Percentiles rank a stretch among this genome's conserved stretches.
Conservation (phyloP, 2,797 vertebrate species). For the Cichlasoma orientale region DNA sequence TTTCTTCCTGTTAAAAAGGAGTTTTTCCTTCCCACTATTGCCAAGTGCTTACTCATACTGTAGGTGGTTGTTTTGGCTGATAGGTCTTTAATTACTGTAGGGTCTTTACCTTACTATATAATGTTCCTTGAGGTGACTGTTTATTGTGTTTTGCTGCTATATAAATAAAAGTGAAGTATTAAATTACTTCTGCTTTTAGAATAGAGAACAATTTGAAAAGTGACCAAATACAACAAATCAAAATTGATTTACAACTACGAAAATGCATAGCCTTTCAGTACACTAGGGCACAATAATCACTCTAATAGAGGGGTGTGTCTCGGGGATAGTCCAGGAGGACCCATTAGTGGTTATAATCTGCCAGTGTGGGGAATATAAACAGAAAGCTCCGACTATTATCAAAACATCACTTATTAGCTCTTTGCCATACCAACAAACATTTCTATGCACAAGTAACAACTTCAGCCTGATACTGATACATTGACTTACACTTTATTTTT, state of each 20-base stretch:
- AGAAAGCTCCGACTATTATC: constrained; percentile 19
- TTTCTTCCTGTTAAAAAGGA: too few species aligned
- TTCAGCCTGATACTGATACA: background rate
- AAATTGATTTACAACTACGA: constrained; percentile 23
- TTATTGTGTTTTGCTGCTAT: too few species aligned
- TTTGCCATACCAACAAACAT: background rate
- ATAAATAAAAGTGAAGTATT: too few species aligned
- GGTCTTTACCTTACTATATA: too few species aligned
- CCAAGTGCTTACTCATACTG: too few species aligned
- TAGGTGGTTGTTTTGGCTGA: too few species aligned
- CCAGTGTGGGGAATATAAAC: constrained; percentile 30
- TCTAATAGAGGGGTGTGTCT: constrained; percentile 31
- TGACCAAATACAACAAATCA: constrained; percentile 25
- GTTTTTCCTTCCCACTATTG: too few species aligned
- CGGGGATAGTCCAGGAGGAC: constrained; percentile 23
- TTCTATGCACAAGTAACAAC: background rate
- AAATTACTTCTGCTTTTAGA: background rate
- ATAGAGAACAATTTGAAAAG: background rate
- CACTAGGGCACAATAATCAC: constrained; percentile 30
- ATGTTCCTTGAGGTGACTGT: too few species aligned
- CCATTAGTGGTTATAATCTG: constrained; percentile 40
- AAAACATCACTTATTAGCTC: constrained; percentile 3
- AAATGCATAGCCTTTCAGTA: constrained; percentile 12
- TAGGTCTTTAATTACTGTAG: too few species aligned
- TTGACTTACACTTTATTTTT: background rate